Base-by-base conservation (phyloP, 2,113 vertebrate species). In the Numenius arquata region DNA sequence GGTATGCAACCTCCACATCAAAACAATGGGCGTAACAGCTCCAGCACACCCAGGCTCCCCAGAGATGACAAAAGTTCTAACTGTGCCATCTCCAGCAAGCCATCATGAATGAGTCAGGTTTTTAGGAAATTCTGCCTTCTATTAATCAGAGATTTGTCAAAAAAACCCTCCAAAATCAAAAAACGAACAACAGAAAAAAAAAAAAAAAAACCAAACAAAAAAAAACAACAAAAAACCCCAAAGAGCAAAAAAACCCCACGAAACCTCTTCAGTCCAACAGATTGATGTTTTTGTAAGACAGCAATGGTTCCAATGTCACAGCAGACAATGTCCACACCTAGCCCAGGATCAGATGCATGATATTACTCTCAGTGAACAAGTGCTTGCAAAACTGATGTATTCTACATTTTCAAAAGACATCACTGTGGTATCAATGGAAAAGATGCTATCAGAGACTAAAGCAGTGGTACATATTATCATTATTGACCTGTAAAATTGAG, bases 211-310 rank as follows among this genome's bases (percentile, higher is more conserved):
- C 21, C 3, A 52, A 58, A 36, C 70, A 3, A 12, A 55, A n/a
- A 2, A 58, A 22, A 3, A 9, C 5, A 41, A 50, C 30, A 62
- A 8, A 58, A 84, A 38, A 45, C 43, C 43, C 2, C 2, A 22
- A 50, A 75, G 71, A 20, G 2, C 5, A 52, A 76, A 74, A 75
- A 61, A 27, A 1, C 0, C 0, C 1, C 15, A 70, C 34, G 11
- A 72, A 75, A 53, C 12, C 8, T 77, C 13, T 71, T 91, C 8
- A 34, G 47, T 68, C 34, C 22, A 77, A 43, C 26, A 59, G 36
- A 55, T 14, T 0, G 0, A n/a, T 20, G 5, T 6, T 85, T 87
- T 68, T 58, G 9, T 79, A 27, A 73, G 68, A 38, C 5, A 40
- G 23, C 25, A 63, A 23, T 34, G 45, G 6, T 36, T 76, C 16